phyloP scores from a whole-genome alignment of 1,140 invertebrate species.

The Cepaea nemoralis region DNA sequence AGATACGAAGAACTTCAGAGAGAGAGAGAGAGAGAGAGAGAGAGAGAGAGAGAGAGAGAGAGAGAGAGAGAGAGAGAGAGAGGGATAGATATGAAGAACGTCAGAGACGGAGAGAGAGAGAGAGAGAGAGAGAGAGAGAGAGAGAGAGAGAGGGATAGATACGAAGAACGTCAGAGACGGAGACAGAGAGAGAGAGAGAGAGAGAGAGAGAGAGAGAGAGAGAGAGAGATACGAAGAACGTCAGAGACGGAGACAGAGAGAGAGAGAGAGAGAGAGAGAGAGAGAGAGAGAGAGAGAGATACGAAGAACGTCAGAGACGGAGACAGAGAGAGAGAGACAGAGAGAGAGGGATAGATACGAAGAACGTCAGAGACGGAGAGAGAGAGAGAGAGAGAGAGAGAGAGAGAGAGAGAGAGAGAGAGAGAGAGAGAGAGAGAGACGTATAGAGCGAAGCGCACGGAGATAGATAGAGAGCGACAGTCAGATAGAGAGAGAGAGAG shows the following conservation, averaged over 20 bases:
- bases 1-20: neutral
- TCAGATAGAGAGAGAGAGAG: conserved; percentile 14
- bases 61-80: neutral
- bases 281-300: conserved; percentile 6
- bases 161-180: neutral
- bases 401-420: neutral
- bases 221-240: neutral
- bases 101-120: conserved; percentile 27
- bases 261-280: neutral
- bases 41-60: conserved; percentile 10
- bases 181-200: neutral
- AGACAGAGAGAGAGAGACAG: conserved; percentile 17
- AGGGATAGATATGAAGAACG: too few species aligned
- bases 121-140: conserved; percentile 9
- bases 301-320: neutral
- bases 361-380: conserved; percentile 1
- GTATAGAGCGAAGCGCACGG: neutral
- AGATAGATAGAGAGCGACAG: neutral
- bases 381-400: neutral
- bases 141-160: neutral
- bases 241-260: neutral
- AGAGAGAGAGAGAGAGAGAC: conserved; percentile 14
- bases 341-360: conserved; percentile 20
- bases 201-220: neutral
- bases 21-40: neutral